Evolutionary conservation across 2,797 vertebrate species (phyloP).

Genomic region (Crocidura indochinensis): DNA sequence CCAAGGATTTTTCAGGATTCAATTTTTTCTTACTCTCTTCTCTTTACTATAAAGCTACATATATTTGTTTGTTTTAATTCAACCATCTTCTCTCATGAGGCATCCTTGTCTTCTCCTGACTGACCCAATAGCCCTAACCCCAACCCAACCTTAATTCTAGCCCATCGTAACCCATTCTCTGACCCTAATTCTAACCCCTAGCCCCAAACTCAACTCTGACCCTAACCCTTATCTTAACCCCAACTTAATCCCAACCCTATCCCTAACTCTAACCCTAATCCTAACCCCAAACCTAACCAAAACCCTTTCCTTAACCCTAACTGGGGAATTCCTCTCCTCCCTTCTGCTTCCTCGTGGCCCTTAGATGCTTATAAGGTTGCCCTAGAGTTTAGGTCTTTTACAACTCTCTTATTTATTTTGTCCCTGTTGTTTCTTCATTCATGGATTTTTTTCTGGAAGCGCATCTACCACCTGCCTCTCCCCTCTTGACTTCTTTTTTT

Average conservation of each 20-base stretch:
- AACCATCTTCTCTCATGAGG: neutral
- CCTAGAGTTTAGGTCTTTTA: neutral
- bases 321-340: neutral
- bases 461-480: too few species aligned
- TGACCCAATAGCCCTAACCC: too few species aligned
- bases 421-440: neutral
- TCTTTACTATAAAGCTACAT: conserved; percentile 12
- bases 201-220: neutral
- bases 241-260: too few species aligned
- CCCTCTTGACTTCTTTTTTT: neutral
- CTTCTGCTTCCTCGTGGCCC: neutral
- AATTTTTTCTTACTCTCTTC: neutral
- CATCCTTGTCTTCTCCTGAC: neutral
- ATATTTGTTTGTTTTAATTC: conserved; percentile 29
- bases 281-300: too few species aligned
- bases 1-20: conserved; percentile 48
- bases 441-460: neutral
- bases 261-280: too few species aligned
- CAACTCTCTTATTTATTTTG: neutral
- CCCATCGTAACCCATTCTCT: neutral
- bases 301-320: too few species aligned
- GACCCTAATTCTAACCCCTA: neutral
- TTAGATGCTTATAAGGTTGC: neutral
- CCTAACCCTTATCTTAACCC: too few species aligned
- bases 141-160: too few species aligned